These are phyloP conservation scores for Pelecanoides urinatrix DNA, from an alignment of 2,113 vertebrate species.

Conservation along the genomic window DNA sequence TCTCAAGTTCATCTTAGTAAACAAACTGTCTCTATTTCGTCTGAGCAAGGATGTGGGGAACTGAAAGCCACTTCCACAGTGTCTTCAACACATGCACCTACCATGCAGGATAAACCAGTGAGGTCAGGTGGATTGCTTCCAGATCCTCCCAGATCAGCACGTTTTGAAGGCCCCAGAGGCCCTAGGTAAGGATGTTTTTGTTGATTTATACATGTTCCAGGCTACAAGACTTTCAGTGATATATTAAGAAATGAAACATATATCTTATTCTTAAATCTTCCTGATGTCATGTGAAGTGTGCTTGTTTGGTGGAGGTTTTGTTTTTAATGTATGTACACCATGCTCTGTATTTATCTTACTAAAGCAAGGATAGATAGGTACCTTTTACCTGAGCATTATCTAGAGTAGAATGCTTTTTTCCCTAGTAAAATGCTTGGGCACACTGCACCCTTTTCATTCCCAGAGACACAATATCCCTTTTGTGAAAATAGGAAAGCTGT, in stretches of 20 bases:
- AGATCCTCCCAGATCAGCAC: conserved; percentile 74
- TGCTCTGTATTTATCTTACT: neutral
- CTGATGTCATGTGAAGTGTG: neutral
- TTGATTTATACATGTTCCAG: neutral
- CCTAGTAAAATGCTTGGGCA: neutral
- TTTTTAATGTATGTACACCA: neutral
- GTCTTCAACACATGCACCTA: conserved; percentile 46
- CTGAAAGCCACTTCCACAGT: conserved; percentile 16
- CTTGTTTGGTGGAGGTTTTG: neutral
- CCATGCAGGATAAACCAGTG: conserved; percentile 68
- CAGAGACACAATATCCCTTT: neutral
- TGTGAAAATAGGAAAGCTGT: neutral
- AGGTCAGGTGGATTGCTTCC: conserved; percentile 75
- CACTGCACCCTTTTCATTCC: neutral
- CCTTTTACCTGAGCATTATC: neutral
- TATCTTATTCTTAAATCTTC: neutral
- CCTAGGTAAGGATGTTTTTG: conserved; percentile 76
- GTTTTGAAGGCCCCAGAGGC: conserved; percentile 79
- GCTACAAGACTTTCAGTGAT: neutral
- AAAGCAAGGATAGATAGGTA: neutral
- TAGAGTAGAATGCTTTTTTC: neutral
- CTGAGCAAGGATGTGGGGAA: conserved; percentile 72
- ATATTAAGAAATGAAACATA: neutral
- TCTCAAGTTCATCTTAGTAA: conserved; percentile 65
- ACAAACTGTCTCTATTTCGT: conserved; percentile 58